Conservation (phyloP, 2,113 vertebrate genomes). For the Eulemur rufifrons region DNA sequence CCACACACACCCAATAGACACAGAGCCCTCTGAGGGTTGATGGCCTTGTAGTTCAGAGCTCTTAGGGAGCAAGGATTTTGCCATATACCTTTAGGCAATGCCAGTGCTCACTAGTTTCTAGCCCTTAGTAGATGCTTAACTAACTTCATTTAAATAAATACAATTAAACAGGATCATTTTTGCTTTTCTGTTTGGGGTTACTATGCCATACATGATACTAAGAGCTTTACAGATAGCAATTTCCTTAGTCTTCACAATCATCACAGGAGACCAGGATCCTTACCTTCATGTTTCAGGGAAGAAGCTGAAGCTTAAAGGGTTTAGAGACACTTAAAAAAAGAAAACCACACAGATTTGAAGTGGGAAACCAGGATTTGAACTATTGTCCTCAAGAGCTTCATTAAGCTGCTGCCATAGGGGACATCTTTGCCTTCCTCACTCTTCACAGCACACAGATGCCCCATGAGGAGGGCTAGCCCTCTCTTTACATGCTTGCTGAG, state of each 20-base stretch:
- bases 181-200: neutral
- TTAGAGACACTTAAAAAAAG: neutral
- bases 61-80: neutral
- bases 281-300: neutral
- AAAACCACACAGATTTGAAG: neutral
- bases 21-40: neutral
- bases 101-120: neutral
- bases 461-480: rapidly evolving
- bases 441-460: neutral
- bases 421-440: neutral
- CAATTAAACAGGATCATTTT: neutral
- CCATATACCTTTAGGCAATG: neutral
- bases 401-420: neutral
- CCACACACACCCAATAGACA: neutral
- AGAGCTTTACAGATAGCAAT: neutral
- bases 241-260: neutral
- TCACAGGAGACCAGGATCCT: neutral
- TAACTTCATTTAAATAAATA: neutral
- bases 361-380: neutral
- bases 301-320: neutral
- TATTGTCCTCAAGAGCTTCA: neutral
- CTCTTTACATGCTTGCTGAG: neutral
- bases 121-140: neutral
- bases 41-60: neutral
- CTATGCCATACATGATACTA: neutral